Evolutionary conservation across 2,888 invertebrate species (phyloP).

Genomic region (Dynastes grantii): DNA sequence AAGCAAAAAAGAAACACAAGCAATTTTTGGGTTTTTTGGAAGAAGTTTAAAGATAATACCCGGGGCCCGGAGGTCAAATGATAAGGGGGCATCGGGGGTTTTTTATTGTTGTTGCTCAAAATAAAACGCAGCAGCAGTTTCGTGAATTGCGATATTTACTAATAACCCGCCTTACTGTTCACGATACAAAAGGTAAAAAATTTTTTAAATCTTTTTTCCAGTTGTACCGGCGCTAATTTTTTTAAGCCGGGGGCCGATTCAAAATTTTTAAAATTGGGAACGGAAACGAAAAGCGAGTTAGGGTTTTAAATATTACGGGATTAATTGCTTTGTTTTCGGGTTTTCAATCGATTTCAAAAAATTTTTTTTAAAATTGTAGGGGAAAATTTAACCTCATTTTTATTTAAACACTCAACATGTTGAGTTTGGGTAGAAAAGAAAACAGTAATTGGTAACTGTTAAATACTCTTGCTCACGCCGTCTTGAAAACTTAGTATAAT

Average conservation of each 20-base stretch:
- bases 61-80: neutral
- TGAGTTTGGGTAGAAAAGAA: too few relatives aligned
- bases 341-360: too few relatives aligned
- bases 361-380: too few relatives aligned
- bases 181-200: too few relatives aligned
- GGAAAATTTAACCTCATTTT: too few relatives aligned
- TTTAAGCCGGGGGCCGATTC: slow-evolving; percentile 26
- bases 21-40: too few relatives aligned
- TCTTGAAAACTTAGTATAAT: too few relatives aligned
- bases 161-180: slow-evolving; percentile 8
- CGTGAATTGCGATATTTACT: slow-evolving; percentile 11
- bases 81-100: neutral
- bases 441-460: too few relatives aligned
- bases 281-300: slow-evolving; percentile 13
- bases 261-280: slow-evolving; percentile 1
- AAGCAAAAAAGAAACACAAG: neutral
- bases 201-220: slow-evolving; percentile 15
- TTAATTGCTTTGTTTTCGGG: slow-evolving; percentile 1
- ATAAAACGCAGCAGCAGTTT: slow-evolving; percentile 4
- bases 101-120: neutral
- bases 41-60: too few relatives aligned
- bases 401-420: neutral
- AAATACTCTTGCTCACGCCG: too few relatives aligned
- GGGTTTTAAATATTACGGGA: neutral
- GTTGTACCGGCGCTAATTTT: slow-evolving; percentile 23